A percentile compares a stretch with the other conserved stretches of the same genome.
These are phyloP conservation scores for Scelioninae gen. 2 DNA, from an alignment of 2,888 invertebrate species.

Conservation along the genomic window DNA sequence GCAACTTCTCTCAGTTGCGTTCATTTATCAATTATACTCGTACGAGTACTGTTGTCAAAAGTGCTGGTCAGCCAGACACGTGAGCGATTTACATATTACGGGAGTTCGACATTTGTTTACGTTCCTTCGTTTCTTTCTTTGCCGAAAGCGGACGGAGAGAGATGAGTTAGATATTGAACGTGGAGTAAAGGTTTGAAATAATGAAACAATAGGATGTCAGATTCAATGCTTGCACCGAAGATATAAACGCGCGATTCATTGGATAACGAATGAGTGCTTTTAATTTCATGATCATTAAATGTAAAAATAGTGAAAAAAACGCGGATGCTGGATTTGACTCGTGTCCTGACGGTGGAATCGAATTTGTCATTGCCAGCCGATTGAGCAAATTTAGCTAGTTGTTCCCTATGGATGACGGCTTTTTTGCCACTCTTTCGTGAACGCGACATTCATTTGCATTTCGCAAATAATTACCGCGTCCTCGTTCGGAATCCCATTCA, in stretches of 20 bases:
- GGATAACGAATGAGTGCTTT: constrained; percentile 49
- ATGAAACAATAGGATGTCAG: too few species aligned
- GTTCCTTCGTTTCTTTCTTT: too few species aligned
- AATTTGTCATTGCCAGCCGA: constrained; percentile 57
- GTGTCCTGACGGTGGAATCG: constrained; percentile 33
- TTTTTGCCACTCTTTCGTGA: constrained; percentile 45
- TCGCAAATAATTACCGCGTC: constrained; percentile 56
- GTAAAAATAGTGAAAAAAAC: constrained; percentile 33
- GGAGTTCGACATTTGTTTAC: too few species aligned
- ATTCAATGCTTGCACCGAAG: too few species aligned
- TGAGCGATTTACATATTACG: too few species aligned
- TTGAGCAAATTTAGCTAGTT: constrained; percentile 50
- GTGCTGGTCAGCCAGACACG: too few species aligned
- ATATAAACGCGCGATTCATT: too few species aligned
- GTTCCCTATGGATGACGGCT: constrained; percentile 45
- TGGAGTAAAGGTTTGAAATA: too few species aligned
- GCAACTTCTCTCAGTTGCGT: constrained; percentile 35
- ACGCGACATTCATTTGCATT: constrained; percentile 55
- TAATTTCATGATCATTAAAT: constrained; percentile 52
- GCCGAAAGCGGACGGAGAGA: too few species aligned
- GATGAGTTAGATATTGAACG: too few species aligned
- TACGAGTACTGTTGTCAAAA: constrained; percentile 1
- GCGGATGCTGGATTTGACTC: constrained; percentile 29
- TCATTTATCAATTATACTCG: constrained; percentile 33
- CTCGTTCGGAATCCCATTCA: constrained; percentile 55